These are phyloP conservation scores for Neoseiulus cucumeris DNA, from an alignment of 1,140 invertebrate genomes.

Conservation along the genomic window DNA sequence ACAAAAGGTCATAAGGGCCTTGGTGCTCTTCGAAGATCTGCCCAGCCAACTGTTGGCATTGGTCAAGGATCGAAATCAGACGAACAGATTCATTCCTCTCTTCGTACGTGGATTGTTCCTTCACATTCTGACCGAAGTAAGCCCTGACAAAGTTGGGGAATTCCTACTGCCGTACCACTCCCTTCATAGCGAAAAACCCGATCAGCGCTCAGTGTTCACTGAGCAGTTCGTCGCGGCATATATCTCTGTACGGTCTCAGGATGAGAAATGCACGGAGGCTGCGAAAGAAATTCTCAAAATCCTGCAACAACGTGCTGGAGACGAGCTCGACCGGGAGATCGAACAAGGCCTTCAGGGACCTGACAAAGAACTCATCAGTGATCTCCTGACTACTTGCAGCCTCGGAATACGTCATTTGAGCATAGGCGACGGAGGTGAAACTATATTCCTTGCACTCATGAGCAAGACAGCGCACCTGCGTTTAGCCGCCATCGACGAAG, in stretches of 20 bases:
- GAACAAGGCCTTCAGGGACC: not conserved
- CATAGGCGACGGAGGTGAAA: not conserved
- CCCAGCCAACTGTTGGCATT: not conserved
- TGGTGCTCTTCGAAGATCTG: not conserved
- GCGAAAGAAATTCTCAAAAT: not conserved
- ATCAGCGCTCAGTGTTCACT: not conserved
- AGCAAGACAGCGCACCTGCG: not conserved
- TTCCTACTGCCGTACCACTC: not conserved
- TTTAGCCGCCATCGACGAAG: not conserved
- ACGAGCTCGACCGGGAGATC: not conserved
- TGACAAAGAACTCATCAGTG: not conserved
- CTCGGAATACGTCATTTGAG: not conserved
- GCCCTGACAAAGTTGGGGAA: not conserved
- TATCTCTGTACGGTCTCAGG: not conserved
- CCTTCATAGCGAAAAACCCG: not conserved
- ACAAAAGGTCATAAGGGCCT: not conserved
- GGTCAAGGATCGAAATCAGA: not conserved
- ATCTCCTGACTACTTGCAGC: not conserved
- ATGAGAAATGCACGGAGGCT: not conserved
- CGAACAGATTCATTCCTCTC: not conserved
- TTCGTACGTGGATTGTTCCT: not conserved
- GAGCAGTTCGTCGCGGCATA: not conserved
- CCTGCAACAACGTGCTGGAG: not conserved
- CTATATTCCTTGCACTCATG: conserved; percentile 1
- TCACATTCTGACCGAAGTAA: not conserved